Evolutionary conservation across 2,113 vertebrate species (phyloP).

Genomic region (Potamarius usumacintae): DNA sequence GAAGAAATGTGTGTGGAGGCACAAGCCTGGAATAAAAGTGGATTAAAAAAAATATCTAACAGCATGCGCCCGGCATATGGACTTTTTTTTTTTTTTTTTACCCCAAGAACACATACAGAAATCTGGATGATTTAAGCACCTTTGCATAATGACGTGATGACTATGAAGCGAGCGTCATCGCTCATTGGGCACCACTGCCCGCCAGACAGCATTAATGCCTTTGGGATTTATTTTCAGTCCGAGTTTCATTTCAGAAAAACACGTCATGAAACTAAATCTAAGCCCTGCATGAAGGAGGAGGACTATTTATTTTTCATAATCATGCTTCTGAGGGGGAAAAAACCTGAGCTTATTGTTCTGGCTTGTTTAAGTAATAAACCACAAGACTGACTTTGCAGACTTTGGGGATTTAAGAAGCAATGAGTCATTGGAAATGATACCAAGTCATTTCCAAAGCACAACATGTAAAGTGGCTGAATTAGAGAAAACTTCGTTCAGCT

Average conservation of each 20-base stretch:
- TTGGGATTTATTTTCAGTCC: conserved; percentile 31
- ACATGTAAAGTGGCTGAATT: background rate
- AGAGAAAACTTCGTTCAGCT: background rate
- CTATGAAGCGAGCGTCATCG: conserved; percentile 3
- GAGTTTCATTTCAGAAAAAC: conserved; percentile 36
- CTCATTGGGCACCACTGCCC: conserved; percentile 6
- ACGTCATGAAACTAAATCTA: conserved; percentile 14
- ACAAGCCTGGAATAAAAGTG: background rate
- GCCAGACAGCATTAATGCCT: conserved; percentile 37
- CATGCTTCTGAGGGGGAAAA: background rate
- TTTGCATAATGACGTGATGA: conserved; percentile 10
- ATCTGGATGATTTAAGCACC: conserved; percentile 43
- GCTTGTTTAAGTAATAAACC: background rate
- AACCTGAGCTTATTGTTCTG: background rate
- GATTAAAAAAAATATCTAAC: background rate
- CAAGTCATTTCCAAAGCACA: background rate
- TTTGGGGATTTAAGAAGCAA: background rate
- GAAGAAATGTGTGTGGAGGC: background rate
- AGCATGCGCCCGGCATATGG: background rate
- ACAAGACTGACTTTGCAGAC: background rate
- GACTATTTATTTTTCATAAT: conserved; percentile 30
- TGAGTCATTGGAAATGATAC: background rate
- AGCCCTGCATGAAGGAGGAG: background rate
- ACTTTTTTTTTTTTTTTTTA: conserved; percentile 32
- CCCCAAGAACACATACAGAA: conserved; percentile 1